phyloP scores from a whole-genome alignment of 1,140 invertebrate species.

The Bicyclus anynana region DNA sequence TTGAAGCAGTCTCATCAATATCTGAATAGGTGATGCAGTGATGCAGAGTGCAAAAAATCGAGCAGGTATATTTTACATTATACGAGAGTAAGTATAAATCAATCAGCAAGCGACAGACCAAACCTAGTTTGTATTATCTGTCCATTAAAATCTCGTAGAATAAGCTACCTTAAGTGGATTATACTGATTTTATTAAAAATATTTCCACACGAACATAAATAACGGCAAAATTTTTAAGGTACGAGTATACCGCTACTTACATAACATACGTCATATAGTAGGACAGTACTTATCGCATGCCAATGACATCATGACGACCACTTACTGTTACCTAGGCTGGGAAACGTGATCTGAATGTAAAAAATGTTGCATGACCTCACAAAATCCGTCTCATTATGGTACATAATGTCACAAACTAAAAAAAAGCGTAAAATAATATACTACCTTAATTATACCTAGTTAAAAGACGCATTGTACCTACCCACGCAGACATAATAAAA shows the following conservation, averaged over 20 bases:
- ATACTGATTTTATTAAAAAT: too few relatives aligned
- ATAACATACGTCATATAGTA: constrained; percentile 51
- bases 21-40: too few relatives aligned
- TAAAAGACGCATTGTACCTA: not conserved
- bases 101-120: too few relatives aligned
- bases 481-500: constrained; percentile 8
- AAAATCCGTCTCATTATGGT: constrained; percentile 9
- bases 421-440: not conserved
- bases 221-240: constrained; percentile 23
- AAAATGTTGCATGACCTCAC: constrained; percentile 22
- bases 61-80: too few relatives aligned
- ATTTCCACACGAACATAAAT: constrained; percentile 6
- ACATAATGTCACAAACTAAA: constrained; percentile 9
- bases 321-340: constrained; percentile 60
- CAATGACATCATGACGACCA: constrained; percentile 66
- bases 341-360: constrained; percentile 53
- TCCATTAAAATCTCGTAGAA: too few relatives aligned
- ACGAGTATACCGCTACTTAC: constrained; percentile 47
- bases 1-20: too few relatives aligned
- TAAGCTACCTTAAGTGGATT: too few relatives aligned
- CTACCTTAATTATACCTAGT: not conserved
- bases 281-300: constrained; percentile 58
- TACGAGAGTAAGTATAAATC: too few relatives aligned
- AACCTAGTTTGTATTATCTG: too few relatives aligned
- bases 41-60: too few relatives aligned